Evolutionary conservation across 1,140 invertebrate species (phyloP).

Genomic region (Forficula auricularia): DNA sequence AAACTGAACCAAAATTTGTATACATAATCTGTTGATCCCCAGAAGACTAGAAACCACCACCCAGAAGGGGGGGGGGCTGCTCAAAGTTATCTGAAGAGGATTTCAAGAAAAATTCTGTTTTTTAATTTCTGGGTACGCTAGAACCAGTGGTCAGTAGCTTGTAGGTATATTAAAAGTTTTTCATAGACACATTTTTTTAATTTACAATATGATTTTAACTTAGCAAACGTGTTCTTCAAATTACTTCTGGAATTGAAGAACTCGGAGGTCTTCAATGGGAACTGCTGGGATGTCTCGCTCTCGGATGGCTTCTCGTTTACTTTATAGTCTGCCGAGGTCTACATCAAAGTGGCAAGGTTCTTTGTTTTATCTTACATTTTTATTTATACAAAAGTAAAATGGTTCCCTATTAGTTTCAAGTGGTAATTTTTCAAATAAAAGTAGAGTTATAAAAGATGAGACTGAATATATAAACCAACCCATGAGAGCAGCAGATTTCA

Average conservation of each 20-base stretch:
- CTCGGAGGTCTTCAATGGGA: constrained; percentile 50
- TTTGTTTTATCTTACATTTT: background rate
- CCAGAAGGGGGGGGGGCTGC: no score
- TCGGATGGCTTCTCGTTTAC: constrained; percentile 55
- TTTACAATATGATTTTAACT: background rate
- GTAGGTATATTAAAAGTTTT: constrained; percentile 2
- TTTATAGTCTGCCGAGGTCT: constrained; percentile 49
- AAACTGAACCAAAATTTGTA: no score
- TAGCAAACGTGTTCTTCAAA: constrained; percentile 32
- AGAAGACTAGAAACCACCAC: no score
- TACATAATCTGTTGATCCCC: no score
- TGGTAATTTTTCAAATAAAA: no score
- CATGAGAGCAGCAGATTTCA: no score
- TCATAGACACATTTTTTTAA: constrained; percentile 4
- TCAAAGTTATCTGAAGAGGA: no score
- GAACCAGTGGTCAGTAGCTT: no score
- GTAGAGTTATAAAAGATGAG: no score
- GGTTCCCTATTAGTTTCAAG: background rate
- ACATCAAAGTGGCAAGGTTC: constrained; percentile 56
- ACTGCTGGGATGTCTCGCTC: constrained; percentile 40
- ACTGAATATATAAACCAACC: no score
- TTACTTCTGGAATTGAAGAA: constrained; percentile 39
- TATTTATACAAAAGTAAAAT: constrained; percentile 8
- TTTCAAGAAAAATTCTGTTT: no score
- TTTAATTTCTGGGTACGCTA: no score